Evolutionary conservation across 1,140 invertebrate genomes (phyloP), one percentile per base, ranked within the genome.

Genomic region (Venturia canescens): DNA sequence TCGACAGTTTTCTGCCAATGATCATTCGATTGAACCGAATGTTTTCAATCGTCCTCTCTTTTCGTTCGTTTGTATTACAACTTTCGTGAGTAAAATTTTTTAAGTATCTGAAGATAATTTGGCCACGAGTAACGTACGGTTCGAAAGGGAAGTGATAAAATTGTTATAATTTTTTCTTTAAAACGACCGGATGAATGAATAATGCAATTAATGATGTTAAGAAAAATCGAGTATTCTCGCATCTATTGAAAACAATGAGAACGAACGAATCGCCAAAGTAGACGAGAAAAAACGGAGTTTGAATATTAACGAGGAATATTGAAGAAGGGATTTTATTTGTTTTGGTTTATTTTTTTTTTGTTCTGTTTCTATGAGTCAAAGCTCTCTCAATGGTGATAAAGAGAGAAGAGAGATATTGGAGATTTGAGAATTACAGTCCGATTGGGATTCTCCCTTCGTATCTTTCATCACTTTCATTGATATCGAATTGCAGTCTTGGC

Each of bases 131-230:
- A 15, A 53, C 50, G 50, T 16, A 53, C 50, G 50, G 11, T 53
- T 53, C 50, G 50, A 53, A 53, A 53, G 50, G 15, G n/a, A n/a
- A 53, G 3, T 53, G 15, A 16, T 3, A 16, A 53, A 53, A 53
- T 53, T 15, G 13, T 53, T 53, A 5, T 53, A 5, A 71, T 44
- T 69, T 50, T n/a, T 57, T 23, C 16, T 67, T 69, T 50, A 44
- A 44, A 69, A 38, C 6, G 67, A 66, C 23, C 15, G 16, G n/a
- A n/a, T 77, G 29, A 63, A 66, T 77, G 21, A 63, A 63, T 77
- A 26, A 57, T 27, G 21, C n/a, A n/a, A n/a, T n/a, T n/a, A 18
- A 18, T 53, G 15, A 5, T 57, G n/a, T 57, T 18, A 21, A 18
- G 53, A n/a, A 57, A 44, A 44, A 44, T 6, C 38, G 38, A 9